Conservation (phyloP, 2,797 vertebrate species). For the Pampus argenteus region DNA sequence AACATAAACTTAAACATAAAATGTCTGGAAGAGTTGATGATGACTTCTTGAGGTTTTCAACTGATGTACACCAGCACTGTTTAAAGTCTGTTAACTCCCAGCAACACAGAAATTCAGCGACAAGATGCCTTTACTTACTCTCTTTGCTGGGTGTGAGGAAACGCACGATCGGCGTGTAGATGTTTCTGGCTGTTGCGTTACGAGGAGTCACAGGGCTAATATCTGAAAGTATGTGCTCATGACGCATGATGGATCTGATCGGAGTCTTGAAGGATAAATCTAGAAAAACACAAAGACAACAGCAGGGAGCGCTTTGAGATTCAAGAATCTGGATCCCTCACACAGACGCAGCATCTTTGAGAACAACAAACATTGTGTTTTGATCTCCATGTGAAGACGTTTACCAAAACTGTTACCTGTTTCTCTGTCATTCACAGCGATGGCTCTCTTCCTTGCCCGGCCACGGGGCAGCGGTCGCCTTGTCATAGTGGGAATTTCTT, state of each 20-base stretch:
- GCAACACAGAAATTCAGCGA: background rate
- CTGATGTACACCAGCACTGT: background rate
- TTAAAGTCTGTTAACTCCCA: background rate
- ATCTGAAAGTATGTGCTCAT: slow-evolving; percentile 64
- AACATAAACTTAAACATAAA: background rate
- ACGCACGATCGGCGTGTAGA: slow-evolving; percentile 84
- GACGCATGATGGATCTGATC: slow-evolving; percentile 57
- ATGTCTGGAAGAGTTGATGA: background rate
- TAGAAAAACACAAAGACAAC: slow-evolving; percentile 30
- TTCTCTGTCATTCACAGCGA: slow-evolving; percentile 58
- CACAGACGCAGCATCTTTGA: background rate
- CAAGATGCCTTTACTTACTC: slow-evolving; percentile 75
- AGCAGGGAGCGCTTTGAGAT: background rate
- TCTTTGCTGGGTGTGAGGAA: slow-evolving; percentile 85
- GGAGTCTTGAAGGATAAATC: slow-evolving; percentile 83
- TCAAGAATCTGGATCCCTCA: no score
- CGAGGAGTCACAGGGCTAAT: slow-evolving; percentile 55
- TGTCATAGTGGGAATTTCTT: slow-evolving; percentile 65
- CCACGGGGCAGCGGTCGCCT: slow-evolving; percentile 58
- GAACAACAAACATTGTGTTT: no score
- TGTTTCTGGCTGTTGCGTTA: slow-evolving; percentile 76
- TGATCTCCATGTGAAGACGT: no score
- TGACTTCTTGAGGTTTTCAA: background rate
- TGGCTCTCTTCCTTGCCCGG: slow-evolving; percentile 65
- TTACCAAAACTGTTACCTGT: slow-evolving; percentile 49